Evolutionary conservation across 1,140 invertebrate genomes (phyloP), one percentile per base, ranked within the genome.

Genomic region (Macrosteles quadrilineatus): DNA sequence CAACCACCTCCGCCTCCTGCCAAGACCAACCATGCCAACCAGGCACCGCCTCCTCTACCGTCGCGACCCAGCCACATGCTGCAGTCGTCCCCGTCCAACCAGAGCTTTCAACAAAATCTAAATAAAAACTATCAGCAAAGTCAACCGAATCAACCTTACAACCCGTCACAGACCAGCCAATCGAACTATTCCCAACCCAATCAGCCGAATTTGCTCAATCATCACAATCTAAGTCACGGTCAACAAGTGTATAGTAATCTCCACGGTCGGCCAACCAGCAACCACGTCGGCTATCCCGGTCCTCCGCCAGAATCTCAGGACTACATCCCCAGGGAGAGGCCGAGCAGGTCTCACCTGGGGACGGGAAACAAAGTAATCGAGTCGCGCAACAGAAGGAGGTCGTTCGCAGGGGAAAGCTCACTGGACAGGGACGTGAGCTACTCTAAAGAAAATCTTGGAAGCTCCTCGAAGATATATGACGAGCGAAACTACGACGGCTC

Each of bases 331-430:
- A 59, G 55, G 27, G 55, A 59, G 55, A 25, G 55, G n/a, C 12
- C 14, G 9, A 59, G 55, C 25, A 59, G 25, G 27, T 2, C 21
- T n/a, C 55, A 59, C 23, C 25, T 59, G 9, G 23, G 27, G 21
- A 27, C 55, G 27, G 55, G 55, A 25, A 29, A 59, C 55, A 59
- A 59, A 29, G 25, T 59, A 4, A 30, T 59, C 2, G 55, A 59
- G 55, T 59, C 55, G n/a, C 21, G 55, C 21, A 59, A 59, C 55
- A 59, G 55, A n/a, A 25, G 55, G 27, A 59, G 55, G 27, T 59
- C 55, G 14, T 59, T 59, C 27, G 55, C 55, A 4, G 55, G 55
- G 12, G 55, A 59, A 29, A 59, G 23, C 23, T 59, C 55, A 6
- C 12, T 30, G 27, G 55, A 59, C 2, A 25, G 55, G 9, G 55